A percentile compares a stretch with the other conserved stretches of the same genome.
phyloP scores from a whole-genome alignment of 2,113 vertebrate genomes.

The Phrynosoma platyrhinos region DNA sequence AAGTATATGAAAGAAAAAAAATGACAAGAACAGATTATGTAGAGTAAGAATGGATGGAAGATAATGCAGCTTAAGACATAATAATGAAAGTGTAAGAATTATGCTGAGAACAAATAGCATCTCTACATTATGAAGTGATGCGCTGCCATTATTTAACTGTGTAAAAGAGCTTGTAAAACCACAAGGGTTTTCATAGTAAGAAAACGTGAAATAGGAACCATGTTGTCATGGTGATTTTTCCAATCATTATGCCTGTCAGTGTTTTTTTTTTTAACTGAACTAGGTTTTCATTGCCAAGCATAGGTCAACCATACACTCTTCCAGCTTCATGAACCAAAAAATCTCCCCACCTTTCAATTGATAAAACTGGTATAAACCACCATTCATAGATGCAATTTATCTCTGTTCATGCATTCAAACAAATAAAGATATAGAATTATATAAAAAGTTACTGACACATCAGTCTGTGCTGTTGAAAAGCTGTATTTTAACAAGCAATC shows the following conservation, averaged over 20 bases:
- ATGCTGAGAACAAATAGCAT: background rate
- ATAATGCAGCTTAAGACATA: background rate
- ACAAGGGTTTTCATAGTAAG: conserved; percentile 28
- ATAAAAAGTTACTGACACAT: conserved; percentile 1
- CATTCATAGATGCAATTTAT: background rate
- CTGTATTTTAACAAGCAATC: conserved; percentile 19
- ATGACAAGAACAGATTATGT: background rate
- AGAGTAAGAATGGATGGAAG: background rate
- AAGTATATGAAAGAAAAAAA: background rate
- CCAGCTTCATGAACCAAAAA: conserved; percentile 23
- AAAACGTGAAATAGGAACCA: conserved; percentile 37
- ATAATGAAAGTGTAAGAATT: background rate
- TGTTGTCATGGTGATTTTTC: conserved; percentile 73
- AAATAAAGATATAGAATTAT: conserved; percentile 28
- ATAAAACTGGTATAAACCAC: conserved; percentile 22
- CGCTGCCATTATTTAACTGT: conserved; percentile 8
- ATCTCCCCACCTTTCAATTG: background rate
- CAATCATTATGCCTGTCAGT: conserved; percentile 63
- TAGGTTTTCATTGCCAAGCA: conserved; percentile 38
- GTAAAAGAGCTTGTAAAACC: conserved; percentile 34
- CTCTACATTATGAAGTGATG: conserved; percentile 16
- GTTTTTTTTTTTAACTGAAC: conserved; percentile 38
- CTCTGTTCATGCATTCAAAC: background rate
- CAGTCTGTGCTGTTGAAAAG: background rate
- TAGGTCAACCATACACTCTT: conserved; percentile 8